Evolutionary conservation across 2,113 vertebrate genomes (phyloP).

Genomic region (Cettia cetti): DNA sequence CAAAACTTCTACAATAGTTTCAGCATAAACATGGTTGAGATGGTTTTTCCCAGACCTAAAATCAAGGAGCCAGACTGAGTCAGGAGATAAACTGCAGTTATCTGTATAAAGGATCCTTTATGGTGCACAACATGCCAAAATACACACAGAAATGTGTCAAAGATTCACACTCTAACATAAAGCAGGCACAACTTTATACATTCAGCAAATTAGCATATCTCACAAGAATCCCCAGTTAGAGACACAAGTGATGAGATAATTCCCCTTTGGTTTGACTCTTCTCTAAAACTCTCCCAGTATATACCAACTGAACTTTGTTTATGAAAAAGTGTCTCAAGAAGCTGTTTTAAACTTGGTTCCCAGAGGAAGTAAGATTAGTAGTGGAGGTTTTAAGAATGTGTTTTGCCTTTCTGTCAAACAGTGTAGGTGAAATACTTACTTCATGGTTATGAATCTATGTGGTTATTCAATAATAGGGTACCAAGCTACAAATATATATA

Average conservation of each 20-base stretch:
- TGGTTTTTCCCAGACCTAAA: background rate
- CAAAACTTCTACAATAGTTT: background rate
- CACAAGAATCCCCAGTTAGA: background rate
- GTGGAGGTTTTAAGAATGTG: background rate
- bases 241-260: background rate
- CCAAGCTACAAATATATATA: background rate
- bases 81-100: background rate
- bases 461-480: background rate
- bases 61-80: background rate
- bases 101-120: background rate
- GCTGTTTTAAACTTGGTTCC: background rate
- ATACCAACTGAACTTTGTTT: background rate
- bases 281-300: background rate
- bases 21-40: background rate
- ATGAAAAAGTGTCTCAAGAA: background rate
- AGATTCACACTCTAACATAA: background rate
- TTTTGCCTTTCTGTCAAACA: background rate
- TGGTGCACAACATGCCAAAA: fast-evolving
- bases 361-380: background rate
- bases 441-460: background rate
- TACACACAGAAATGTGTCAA: fast-evolving
- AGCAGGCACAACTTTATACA: background rate
- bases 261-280: background rate
- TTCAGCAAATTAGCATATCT: background rate
- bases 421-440: background rate